phyloP scores from a whole-genome alignment of 2,888 invertebrate species.

The Meteorus colon region DNA sequence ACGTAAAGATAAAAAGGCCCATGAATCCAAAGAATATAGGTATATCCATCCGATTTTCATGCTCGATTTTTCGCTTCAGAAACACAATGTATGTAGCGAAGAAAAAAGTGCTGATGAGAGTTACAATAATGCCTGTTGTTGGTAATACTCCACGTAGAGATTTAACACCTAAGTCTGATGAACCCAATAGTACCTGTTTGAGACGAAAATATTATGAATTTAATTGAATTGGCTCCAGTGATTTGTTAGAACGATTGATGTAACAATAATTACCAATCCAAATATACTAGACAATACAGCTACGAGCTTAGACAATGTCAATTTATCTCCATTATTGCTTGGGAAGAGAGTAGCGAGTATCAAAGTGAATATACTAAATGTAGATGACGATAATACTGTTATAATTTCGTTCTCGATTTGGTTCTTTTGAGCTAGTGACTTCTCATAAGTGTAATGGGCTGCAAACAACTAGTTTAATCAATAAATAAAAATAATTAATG shows the following conservation, averaged over 20 bases:
- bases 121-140: constrained; percentile 83
- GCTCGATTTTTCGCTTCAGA: constrained; percentile 88
- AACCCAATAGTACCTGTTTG: constrained; percentile 82
- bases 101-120: constrained; percentile 89
- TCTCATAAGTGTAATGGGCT: constrained; percentile 94
- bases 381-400: constrained; percentile 91
- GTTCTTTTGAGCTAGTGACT: constrained; percentile 82
- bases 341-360: constrained; percentile 91
- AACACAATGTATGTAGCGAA: constrained; percentile 94
- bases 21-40: constrained; percentile 97
- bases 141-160: constrained; percentile 77
- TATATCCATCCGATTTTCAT: constrained; percentile 95
- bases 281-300: constrained; percentile 86
- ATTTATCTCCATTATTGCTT: constrained; percentile 85
- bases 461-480: constrained; percentile 88
- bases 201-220: constrained; percentile 15
- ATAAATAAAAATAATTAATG: constrained; percentile 8
- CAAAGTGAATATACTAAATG: constrained; percentile 92
- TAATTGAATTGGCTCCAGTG: constrained; percentile 8
- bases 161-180: constrained; percentile 82
- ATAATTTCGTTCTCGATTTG: constrained; percentile 87
- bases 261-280: constrained; percentile 79
- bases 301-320: constrained; percentile 89
- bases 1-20: constrained; percentile 90
- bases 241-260: not conserved